Evolutionary conservation across 2,113 vertebrate genomes (phyloP).

Genomic region (Mobula birostris): DNA sequence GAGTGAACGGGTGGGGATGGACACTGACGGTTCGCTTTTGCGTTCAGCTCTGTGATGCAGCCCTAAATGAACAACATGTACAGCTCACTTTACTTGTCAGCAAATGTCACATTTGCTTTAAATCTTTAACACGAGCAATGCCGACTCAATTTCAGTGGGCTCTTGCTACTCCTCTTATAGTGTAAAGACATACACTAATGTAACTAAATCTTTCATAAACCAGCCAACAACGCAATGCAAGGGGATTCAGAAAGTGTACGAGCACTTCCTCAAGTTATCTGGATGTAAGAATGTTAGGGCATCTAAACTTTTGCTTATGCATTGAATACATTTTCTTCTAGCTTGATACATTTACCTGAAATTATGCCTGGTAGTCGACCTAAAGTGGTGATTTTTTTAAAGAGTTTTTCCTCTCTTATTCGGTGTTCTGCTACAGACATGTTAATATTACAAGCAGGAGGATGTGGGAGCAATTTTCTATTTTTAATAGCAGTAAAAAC

Average conservation of each 20-base stretch:
- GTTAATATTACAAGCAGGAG: not conserved
- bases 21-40: not conserved
- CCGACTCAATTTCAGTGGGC: slow-evolving; percentile 48
- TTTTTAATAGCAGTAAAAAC: not conserved
- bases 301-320: not conserved
- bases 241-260: slow-evolving; percentile 54
- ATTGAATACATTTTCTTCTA: not conserved
- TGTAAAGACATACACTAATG: slow-evolving; percentile 64
- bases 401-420: not conserved
- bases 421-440: not conserved
- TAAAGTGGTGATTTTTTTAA: not conserved
- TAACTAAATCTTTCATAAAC: slow-evolving; percentile 64
- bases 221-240: slow-evolving; percentile 54
- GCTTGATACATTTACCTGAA: not conserved
- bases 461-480: not conserved
- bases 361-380: not conserved
- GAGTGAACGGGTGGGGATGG: not conserved
- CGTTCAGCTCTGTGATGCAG: slow-evolving; percentile 41
- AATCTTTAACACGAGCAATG: slow-evolving; percentile 66
- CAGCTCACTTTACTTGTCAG: slow-evolving; percentile 52
- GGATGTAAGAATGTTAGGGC: not conserved
- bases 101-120: slow-evolving; percentile 53
- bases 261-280: not conserved
- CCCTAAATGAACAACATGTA: slow-evolving; percentile 48
- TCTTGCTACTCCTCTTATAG: slow-evolving; percentile 53